These are phyloP conservation scores for Clostera curtula DNA, from an alignment of 2,888 invertebrate species.

Conservation along the genomic window DNA sequence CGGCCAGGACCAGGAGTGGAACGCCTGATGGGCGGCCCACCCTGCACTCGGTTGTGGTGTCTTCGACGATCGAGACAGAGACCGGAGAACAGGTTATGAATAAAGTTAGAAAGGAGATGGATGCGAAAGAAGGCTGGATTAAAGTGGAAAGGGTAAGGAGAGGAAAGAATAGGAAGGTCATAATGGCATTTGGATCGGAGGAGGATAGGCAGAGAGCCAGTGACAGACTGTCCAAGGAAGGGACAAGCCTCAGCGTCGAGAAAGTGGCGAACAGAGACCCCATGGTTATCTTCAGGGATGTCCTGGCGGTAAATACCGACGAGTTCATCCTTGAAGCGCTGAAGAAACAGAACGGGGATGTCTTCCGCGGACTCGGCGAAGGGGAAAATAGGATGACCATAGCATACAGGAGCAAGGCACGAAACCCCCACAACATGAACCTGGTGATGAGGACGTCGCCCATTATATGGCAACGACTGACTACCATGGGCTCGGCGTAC, in stretches of 20 bases:
- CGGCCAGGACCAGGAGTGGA: neutral
- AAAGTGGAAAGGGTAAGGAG: constrained; percentile 1
- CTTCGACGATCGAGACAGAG: neutral
- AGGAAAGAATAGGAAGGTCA: too few species aligned
- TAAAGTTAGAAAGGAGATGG: constrained; percentile 3
- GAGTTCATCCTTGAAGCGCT: constrained; percentile 3
- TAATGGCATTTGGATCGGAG: too few species aligned
- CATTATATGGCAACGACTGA: neutral
- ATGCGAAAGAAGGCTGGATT: constrained; percentile 5
- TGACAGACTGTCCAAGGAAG: neutral
- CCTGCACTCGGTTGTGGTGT: constrained; percentile 3
- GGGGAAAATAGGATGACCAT: neutral
- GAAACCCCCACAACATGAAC: neutral
- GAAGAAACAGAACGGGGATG: neutral
- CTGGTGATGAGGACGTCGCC: neutral
- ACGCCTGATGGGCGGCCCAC: neutral
- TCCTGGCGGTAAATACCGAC: constrained; percentile 1
- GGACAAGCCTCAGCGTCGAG: neutral
- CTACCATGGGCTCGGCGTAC: neutral
- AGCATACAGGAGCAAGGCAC: neutral
- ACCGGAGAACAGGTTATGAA: constrained; percentile 3
- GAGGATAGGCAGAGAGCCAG: constrained; percentile 1
- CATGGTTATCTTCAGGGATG: neutral
- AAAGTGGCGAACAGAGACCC: neutral
- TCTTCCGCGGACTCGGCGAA: neutral